These are phyloP conservation scores for Bos indicus DNA, from an alignment of 2,113 vertebrate genomes.

Conservation along the genomic window DNA sequence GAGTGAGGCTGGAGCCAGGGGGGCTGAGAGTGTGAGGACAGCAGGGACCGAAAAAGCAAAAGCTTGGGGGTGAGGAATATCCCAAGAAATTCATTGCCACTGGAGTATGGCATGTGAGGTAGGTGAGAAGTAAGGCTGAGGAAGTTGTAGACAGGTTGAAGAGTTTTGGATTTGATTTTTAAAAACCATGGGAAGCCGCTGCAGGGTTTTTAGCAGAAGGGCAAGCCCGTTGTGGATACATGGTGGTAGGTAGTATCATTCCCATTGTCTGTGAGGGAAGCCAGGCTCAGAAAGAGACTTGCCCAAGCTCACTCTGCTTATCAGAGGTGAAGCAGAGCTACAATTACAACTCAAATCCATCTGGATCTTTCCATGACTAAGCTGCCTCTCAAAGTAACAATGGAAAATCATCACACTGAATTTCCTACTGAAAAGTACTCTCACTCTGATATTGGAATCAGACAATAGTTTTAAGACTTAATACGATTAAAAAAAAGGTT, in stretches of 20 bases:
- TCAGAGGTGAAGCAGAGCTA: neutral
- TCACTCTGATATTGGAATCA: constrained; percentile 14
- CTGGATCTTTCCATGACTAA: neutral
- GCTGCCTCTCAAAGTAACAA: neutral
- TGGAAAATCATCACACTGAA: neutral
- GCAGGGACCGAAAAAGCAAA: neutral
- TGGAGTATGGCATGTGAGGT: neutral
- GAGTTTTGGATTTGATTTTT: neutral
- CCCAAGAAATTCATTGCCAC: neutral
- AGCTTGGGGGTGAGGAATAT: neutral
- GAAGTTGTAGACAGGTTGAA: neutral
- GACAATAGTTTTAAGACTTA: neutral
- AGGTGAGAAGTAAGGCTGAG: neutral
- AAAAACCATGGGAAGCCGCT: neutral
- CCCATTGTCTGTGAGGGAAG: neutral
- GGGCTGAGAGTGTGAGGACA: neutral
- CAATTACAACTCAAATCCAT: neutral
- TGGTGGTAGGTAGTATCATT: neutral
- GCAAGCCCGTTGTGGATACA: neutral
- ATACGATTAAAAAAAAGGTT: neutral
- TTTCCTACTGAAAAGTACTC: neutral
- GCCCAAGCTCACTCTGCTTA: neutral
- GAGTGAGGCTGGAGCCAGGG: neutral
- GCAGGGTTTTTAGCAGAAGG: neutral
- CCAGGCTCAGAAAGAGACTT: neutral